Base-by-base conservation (phyloP, 2,888 invertebrate genomes). In the Brenthis ino region DNA sequence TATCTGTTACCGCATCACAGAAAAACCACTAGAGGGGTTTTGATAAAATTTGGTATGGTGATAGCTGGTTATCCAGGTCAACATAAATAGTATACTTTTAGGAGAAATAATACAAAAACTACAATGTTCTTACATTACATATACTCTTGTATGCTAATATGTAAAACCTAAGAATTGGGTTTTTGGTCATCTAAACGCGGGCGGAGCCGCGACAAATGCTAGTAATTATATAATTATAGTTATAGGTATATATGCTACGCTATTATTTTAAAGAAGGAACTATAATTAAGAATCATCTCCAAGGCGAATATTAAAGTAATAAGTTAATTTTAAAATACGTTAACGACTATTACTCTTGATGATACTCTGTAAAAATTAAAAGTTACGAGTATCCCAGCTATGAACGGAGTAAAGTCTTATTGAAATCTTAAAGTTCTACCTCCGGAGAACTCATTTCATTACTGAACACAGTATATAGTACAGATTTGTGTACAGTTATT, bases 401-500 rank as follows among this genome's bases (percentile, higher is more conserved):
- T 65, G 57, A 68, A 63, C 61, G 68, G 61, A 68, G 68, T 57
- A 70, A 57, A 57, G 56, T 70, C 68, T 58, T 70, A 70, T 70
- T 66, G 68, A 70, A 70, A 71, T 64, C 51, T 69, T 60, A 57
- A 71, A 71, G 71, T 71, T 69, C 47, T 54, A 54, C 43, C 68
- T 53, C 43, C 56, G 64, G 64, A 68, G 64, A 63, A 58, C 69
- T 71, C 68, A 71, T 71, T 71, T 68, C 71, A 66, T 69, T 65
- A 65, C 54, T n/a, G 68, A 57, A 55, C 13, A 55, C 48, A n/a
- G 33, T 57, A 56, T 68, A 67, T 68, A 67, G 64, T 51, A 67
- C 56, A 68, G 71, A 73, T 69, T 69, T 67, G 65, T 73, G 70
- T 64, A 73, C 63, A 57, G 74, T 65, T 68, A 70, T 71, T 71